Base-by-base conservation (phyloP, 2,797 vertebrate genomes). In the Chrosomus eos region DNA sequence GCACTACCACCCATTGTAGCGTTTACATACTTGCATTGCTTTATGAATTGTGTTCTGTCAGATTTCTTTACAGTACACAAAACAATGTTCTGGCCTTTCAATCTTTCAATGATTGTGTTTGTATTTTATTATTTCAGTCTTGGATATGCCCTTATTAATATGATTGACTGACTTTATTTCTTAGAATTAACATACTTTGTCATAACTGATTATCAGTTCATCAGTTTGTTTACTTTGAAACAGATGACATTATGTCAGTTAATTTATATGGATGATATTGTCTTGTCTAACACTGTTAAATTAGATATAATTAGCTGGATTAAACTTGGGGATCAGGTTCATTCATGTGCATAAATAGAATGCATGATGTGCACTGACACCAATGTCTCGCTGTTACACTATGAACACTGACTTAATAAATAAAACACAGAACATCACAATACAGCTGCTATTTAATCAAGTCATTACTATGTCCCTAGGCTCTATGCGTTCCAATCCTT, bases 341-440 rank as follows among this genome's bases (percentile, higher is more conserved):
- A 77, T 86, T 77, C 33, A 28, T 82, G 26, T 80, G 28, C 67
- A 76, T 76, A 76, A 60, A 38, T 76, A 76, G 13, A 60, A 60
- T 1, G 53, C 74, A 64, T 71, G 67, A 21, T 75, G 68, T 77
- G 28, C 18, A 45, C 48, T 71, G 43, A 62, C 73, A 77, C 73
- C 74, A 40, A 51, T 72, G 45, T 70, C 38, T 77, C 55, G 33
- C 66, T 38, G 26, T 58, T 43, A 86, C 72, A 82, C 48, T 68
- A 55, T 68, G 45, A 81, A 81, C 60, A 36, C 70, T 21, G 36
- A 40, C 60, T 66, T 77, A 60, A 70, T 48, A 67, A 64, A 60
- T 68, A 36, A 45, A 66, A 66, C 33, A 80, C 23, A 23, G 18
- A 45, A 48, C 38, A 38, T 82, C 85, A 78, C 51, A 51, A 67